Evolutionary conservation across 2,888 invertebrate genomes (phyloP), one percentile per base, ranked within the genome.

Genomic region (Trachelus troglodyta): DNA sequence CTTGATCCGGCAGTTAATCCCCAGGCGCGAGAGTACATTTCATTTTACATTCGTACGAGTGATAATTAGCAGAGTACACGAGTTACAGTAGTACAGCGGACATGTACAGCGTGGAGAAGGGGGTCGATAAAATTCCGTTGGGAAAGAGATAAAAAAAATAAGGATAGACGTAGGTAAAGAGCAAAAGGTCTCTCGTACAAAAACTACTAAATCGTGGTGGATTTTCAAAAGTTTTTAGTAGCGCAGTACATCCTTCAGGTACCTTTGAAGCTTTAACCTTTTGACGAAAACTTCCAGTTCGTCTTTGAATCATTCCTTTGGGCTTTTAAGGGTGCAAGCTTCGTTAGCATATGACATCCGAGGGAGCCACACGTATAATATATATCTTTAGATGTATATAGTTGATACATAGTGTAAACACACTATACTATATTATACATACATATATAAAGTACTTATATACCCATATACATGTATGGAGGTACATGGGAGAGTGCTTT

Each of bases 271-370:
- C 71, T 33, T 71, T 71, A 71, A n/a, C 31, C 78, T 77, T 76
- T 78, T 77, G 75, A n/a, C 73, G 69, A 73, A 69, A 35, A 35
- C 56, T 37, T 74, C 33, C 12, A 23, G 73, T 12, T 33, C n/a
- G 77, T 68, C 80, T 80, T 79, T 79, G 75, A 77, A 73, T 69
- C 75, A 79, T 80, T 71, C 34, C 35, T 68, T 56, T 75, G 56
- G 31, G 74, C 79, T 11, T 37, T 56, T 68, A 71, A 77, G 77
- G 76, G 76, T 79, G 81, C 79, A 79, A 80, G 81, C 76, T 84
- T 82, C 83, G 82, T 84, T 83, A 83, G 83, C 82, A 84, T 81
- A 82, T 83, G 80, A 80, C 75, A 79, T 71, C 75, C 73, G 69
- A 76, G 76, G 74, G 71, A 73, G 77, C 74, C 78, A 69, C 79